Conservation (phyloP, 2,888 invertebrate genomes). For the Euphydryas editha region DNA sequence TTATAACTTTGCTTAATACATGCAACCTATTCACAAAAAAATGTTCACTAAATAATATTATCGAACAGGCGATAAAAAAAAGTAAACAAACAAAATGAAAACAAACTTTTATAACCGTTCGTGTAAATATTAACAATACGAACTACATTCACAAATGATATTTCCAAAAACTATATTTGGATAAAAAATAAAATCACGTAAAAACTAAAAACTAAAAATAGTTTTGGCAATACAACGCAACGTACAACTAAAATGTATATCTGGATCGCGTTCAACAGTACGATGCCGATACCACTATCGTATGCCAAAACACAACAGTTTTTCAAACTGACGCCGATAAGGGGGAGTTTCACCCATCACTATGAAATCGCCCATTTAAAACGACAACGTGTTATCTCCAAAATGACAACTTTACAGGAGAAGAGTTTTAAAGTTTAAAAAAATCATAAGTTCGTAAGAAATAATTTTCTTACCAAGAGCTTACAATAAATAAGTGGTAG, state of each 20-base stretch:
- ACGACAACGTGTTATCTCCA: no score
- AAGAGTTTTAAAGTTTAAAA: no score
- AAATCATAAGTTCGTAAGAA: no score
- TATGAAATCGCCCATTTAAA: no score
- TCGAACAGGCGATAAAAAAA: background rate
- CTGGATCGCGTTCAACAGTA: constrained; percentile 31
- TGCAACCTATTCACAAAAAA: background rate
- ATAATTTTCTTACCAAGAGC: no score
- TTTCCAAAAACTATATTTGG: constrained; percentile 30
- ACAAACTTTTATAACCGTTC: background rate
- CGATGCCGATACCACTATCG: constrained; percentile 38
- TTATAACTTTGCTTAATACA: no score
- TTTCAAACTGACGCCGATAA: constrained; percentile 46
- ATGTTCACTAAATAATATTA: background rate
- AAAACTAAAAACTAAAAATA: constrained; percentile 36
- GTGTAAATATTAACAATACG: constrained; percentile 4
- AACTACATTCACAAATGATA: constrained; percentile 17
- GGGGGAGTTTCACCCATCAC: constrained; percentile 34
- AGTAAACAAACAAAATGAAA: background rate
- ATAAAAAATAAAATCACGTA: constrained; percentile 35
- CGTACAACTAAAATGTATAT: constrained; percentile 24
- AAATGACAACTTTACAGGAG: no score
- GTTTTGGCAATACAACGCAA: constrained; percentile 17
- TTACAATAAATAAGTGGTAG: no score
- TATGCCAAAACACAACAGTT: constrained; percentile 45